Percentiles rank a stretch among this genome's conserved stretches.
Conservation (phyloP, 2,113 vertebrate genomes). For the Trachemys scripta region DNA sequence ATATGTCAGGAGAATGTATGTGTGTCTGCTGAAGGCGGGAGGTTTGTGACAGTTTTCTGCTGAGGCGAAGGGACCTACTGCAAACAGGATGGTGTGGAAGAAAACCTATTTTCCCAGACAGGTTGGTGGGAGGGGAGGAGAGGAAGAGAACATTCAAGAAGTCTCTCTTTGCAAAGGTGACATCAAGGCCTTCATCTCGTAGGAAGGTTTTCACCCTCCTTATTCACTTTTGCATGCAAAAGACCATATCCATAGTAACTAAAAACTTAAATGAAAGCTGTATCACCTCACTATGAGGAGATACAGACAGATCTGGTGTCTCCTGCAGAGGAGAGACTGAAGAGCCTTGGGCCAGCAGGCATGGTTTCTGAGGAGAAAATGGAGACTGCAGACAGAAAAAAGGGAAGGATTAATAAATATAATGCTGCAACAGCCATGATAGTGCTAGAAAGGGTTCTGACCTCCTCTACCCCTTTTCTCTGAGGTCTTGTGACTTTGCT, state of each 20-base stretch:
- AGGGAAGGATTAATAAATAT: background rate
- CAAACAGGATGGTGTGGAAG: background rate
- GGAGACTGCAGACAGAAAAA: background rate
- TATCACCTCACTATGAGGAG: background rate
- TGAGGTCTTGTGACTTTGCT: background rate
- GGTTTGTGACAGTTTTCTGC: background rate
- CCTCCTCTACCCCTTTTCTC: background rate
- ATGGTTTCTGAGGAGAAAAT: background rate
- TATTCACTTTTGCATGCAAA: fast-evolving
- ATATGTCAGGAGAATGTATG: background rate
- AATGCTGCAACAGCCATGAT: background rate
- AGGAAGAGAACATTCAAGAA: background rate
- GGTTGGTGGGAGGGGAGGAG: background rate
- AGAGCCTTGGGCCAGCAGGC: fast-evolving
- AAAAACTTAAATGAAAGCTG: background rate
- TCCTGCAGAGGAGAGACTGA: background rate
- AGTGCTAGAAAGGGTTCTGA: background rate
- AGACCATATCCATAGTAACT: background rate
- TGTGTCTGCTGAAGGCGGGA: background rate
- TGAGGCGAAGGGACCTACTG: background rate
- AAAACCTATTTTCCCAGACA: background rate
- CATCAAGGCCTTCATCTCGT: fast-evolving
- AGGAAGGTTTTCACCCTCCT: background rate
- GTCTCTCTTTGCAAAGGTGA: background rate
- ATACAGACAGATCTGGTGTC: fast-evolving